A percentile compares a stretch with the other conserved stretches of the same genome.
Evolutionary conservation across 2,888 invertebrate species (phyloP).

Genomic region (Pardosa pseudoannulata): DNA sequence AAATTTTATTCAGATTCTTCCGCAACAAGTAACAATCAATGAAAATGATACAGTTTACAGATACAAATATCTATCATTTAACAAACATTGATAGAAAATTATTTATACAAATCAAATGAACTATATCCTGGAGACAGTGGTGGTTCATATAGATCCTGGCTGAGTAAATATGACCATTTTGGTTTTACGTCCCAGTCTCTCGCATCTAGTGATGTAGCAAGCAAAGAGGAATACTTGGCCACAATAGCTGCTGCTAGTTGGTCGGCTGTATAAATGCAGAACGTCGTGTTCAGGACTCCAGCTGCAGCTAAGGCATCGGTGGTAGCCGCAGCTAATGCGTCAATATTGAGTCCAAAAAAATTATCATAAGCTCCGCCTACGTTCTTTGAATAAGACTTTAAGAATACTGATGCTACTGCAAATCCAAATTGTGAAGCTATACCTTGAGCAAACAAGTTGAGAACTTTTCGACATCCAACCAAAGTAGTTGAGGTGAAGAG

Average conservation of each 20-base stretch:
- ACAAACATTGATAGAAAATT: no score
- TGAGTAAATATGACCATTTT: constrained; percentile 31
- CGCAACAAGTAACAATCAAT: no score
- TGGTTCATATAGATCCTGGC: constrained; percentile 29
- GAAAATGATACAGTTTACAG: no score
- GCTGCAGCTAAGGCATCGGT: constrained; percentile 37
- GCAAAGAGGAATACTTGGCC: constrained; percentile 33
- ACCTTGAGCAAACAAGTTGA: constrained; percentile 43
- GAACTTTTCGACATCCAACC: constrained; percentile 33
- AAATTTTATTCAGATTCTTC: no score
- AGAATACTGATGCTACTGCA: constrained; percentile 23
- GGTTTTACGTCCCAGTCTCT: constrained; percentile 34
- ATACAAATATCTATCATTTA: no score
- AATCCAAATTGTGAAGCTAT: constrained; percentile 52
- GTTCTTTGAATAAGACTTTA: constrained; percentile 12
- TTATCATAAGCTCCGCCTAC: constrained; percentile 16
- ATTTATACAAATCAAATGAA: neutral
- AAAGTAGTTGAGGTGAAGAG: constrained; percentile 42
- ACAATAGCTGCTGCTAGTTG: constrained; percentile 43
- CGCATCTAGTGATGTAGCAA: constrained; percentile 52
- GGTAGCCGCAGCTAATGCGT: constrained; percentile 25
- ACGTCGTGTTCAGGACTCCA: constrained; percentile 29
- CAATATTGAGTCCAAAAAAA: constrained; percentile 16
- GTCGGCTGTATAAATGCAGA: constrained; percentile 23
- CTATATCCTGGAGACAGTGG: constrained; percentile 38